A percentile compares a stretch with the other conserved stretches of the same genome.
These are phyloP conservation scores for Melanaphis sacchari DNA, from an alignment of 1,140 invertebrate genomes.

Conservation along the genomic window DNA sequence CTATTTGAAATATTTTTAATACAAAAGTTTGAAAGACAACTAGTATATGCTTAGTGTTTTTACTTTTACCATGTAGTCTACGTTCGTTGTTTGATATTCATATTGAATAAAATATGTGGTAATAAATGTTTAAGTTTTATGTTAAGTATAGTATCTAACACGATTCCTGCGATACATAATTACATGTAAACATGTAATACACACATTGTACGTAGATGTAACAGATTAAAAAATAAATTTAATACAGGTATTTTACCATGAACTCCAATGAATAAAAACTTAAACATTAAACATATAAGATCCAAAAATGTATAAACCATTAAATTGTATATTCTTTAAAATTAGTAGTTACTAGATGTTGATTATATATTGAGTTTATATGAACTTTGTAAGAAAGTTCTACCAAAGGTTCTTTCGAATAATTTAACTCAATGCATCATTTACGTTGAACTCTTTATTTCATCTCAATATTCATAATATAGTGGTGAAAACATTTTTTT, in stretches of 20 bases:
- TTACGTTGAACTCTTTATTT: background rate
- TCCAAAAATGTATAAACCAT: background rate
- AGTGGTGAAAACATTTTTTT: background rate
- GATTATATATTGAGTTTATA: background rate
- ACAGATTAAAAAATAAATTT: background rate
- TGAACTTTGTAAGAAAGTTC: background rate
- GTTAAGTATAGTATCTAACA: background rate
- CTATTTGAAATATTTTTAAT: background rate
- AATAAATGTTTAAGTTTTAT: background rate
- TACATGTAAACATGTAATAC: background rate
- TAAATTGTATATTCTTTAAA: background rate
- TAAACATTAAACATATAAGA: background rate
- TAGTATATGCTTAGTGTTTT: background rate
- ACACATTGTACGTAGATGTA: rapidly evolving
- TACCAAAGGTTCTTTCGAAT: background rate
- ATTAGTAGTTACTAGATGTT: background rate
- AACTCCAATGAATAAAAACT: background rate
- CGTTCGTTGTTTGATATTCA: background rate
- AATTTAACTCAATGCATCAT: background rate
- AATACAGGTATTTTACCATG: background rate
- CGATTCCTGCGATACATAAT: background rate
- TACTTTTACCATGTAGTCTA: background rate
- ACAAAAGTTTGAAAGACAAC: background rate
- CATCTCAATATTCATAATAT: background rate
- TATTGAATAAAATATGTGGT: background rate